Evolutionary conservation across 1,140 invertebrate species (phyloP).

Genomic region (Cotesia vestalis): DNA sequence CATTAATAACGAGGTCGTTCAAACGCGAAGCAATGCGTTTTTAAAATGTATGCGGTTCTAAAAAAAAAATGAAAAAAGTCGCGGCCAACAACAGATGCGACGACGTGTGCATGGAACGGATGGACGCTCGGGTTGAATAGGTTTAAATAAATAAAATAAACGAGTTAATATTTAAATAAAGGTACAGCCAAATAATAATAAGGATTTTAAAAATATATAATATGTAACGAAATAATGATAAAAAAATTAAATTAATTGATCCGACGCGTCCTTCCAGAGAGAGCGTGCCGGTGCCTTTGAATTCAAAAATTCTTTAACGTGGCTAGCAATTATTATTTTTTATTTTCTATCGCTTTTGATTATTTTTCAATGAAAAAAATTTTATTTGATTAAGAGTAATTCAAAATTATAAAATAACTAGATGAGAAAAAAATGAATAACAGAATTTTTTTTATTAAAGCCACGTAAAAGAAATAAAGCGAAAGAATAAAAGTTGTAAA

Average conservation of each 20-base stretch:
- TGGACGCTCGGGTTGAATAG: conserved; percentile 13
- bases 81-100: conserved; percentile 12
- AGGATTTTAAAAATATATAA: neutral
- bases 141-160: neutral
- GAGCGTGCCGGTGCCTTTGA: conserved; percentile 56
- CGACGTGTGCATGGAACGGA: conserved; percentile 38
- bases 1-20: conserved; percentile 5
- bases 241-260: conserved; percentile 23
- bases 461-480: neutral
- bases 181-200: conserved; percentile 12
- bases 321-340: conserved; percentile 43
- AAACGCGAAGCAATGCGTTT: neutral
- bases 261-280: conserved; percentile 39
- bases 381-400: too few relatives aligned
- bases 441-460: neutral
- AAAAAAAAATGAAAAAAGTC: conserved; percentile 21
- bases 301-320: conserved; percentile 47
- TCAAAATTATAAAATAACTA: too few relatives aligned
- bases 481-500: conserved; percentile 1
- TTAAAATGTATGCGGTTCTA: neutral
- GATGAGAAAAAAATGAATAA: too few relatives aligned
- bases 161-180: conserved; percentile 18
- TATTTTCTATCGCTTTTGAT: conserved; percentile 5
- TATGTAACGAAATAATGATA: neutral
- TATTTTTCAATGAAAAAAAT: too few relatives aligned